Base-by-base conservation (phyloP, 1,140 invertebrate genomes). In the Euwallacea fornicatus region DNA sequence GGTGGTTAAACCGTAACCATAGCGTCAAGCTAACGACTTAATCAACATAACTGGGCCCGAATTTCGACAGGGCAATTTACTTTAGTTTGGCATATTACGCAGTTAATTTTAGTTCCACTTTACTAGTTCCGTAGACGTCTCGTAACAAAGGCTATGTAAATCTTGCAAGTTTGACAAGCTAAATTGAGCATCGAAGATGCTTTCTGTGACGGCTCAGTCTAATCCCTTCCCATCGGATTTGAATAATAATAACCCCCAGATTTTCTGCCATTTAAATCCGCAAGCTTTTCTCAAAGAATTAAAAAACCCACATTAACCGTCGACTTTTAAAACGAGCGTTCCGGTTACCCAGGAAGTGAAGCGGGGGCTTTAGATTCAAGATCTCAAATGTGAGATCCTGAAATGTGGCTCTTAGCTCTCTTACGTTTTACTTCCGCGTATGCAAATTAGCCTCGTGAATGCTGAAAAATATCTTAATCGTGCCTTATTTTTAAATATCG, bases 71-170 rank as follows among this genome's bases (percentile, higher is more conserved):
- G 65, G 33, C 65, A 67, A 67, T 67, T 55, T 67, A 67, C 46
- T 67, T 59, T 67, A 67, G 65, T 67, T 67, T 50, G 65, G 53
- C 44, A 46, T 67, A 67, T 67, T 58, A 67, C 41, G 65, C 53
- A 67, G 65, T 67, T 67, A 67, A 67, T 67, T 67, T 67, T 59
- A 59, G 65, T 67, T 67, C 65, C 65, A 67, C 65, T 67, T 56
- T 67, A 67, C 65, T 41, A 59, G 65, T 56, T 67, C 55, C 42
- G 65, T 54, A 46, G 46, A 13, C 63, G 50, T 65, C 43, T 53
- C 13, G 7, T 46, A 67, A 67, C 65, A 67, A 67, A 67, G 65
- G 54, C 10, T 46, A 58, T 67, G 65, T 67, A 67, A 67, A 67
- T 67, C 65, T 21, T 16, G 65, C 41, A 54, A 61, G 21, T 61